phyloP scores from a whole-genome alignment of 2,113 vertebrate species.

The Cinclus cinclus region DNA sequence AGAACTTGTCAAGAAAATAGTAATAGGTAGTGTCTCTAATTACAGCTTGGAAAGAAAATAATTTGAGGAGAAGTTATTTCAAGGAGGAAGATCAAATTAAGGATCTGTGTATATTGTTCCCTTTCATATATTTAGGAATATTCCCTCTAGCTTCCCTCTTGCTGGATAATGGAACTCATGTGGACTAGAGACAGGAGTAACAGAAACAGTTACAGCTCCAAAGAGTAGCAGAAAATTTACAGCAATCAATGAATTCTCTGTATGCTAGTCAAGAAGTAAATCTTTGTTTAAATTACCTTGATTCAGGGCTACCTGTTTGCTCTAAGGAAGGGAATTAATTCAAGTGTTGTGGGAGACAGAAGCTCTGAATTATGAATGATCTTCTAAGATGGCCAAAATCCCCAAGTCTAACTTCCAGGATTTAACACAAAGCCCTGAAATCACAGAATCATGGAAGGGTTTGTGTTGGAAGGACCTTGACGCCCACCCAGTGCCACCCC shows the following conservation, averaged over 20 bases:
- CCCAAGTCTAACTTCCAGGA: neutral
- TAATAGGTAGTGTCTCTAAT: neutral
- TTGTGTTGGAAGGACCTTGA: neutral
- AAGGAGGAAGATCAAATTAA: neutral
- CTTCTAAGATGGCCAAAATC: neutral
- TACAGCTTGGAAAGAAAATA: neutral
- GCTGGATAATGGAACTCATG: neutral
- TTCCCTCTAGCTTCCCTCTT: neutral
- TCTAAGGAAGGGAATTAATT: neutral
- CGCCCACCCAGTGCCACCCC: neutral
- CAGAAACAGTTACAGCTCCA: neutral
- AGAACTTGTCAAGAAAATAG: neutral
- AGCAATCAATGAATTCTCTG: neutral
- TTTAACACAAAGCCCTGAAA: neutral
- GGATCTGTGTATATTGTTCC: neutral
- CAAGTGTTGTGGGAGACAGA: neutral
- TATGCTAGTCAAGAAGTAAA: neutral
- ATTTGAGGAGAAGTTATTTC: neutral
- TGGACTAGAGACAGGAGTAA: neutral
- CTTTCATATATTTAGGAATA: neutral
- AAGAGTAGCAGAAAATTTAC: neutral
- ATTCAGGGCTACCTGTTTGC: neutral
- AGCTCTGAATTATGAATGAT: neutral
- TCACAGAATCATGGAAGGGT: too few relatives aligned
- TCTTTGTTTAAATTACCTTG: neutral